These are phyloP conservation scores for Uromys caudimaculatus DNA, from an alignment of 2,797 vertebrate species.

Conservation along the genomic window DNA sequence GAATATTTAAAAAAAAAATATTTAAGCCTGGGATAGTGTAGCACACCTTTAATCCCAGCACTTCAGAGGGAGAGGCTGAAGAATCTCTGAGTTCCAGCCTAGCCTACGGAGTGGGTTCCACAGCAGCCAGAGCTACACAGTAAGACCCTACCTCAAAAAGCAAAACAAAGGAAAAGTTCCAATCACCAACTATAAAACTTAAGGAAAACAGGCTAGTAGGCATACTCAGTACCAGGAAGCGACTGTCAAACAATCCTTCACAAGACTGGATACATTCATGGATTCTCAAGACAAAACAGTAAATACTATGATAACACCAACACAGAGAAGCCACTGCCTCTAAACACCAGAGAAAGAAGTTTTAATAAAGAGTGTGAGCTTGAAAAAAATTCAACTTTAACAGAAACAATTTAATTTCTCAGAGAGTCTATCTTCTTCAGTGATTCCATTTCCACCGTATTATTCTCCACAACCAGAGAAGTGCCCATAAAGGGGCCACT, in stretches of 20 bases:
- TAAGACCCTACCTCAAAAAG: background rate
- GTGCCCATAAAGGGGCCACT: background rate
- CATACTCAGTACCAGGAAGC: background rate
- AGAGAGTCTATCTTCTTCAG: background rate
- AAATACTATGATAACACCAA: background rate
- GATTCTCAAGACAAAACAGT: conserved; percentile 9
- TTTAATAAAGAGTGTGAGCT: background rate
- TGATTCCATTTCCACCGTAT: background rate
- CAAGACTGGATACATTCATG: conserved; percentile 19
- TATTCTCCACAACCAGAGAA: background rate
- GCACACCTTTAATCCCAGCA: background rate
- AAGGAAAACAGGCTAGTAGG: background rate
- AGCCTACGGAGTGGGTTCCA: background rate
- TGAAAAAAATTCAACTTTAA: background rate
- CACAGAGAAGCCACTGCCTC: background rate
- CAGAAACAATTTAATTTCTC: background rate
- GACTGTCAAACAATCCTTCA: conserved; percentile 16
- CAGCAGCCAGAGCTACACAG: background rate
- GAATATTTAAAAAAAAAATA: too few species aligned
- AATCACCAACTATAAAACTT: background rate
- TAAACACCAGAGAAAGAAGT: background rate
- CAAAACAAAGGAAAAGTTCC: background rate
- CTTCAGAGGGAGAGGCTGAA: background rate
- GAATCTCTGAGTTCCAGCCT: background rate
- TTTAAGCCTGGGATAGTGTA: background rate